Conservation (phyloP, 2,113 vertebrate genomes). For the Corythornis vintsioides region DNA sequence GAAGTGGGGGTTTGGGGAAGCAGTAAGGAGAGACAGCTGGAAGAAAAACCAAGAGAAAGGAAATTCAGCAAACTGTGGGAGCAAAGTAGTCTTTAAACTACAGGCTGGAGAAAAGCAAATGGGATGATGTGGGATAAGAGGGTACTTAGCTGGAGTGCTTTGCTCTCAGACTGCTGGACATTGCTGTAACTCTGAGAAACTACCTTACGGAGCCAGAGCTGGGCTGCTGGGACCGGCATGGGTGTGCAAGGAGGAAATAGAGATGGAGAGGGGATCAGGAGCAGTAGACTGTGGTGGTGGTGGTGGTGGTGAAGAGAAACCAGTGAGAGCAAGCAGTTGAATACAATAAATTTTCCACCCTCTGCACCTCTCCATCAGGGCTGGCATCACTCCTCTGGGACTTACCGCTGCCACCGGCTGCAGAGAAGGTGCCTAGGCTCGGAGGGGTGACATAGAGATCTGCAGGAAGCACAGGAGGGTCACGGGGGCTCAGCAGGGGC, state of each 20-base stretch:
- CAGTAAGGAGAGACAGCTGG: background rate
- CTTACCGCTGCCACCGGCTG: constrained; percentile 19
- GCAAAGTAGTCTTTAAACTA: background rate
- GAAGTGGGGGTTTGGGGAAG: background rate
- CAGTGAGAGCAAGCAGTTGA: background rate
- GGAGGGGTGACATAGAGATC: background rate
- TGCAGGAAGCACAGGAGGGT: background rate
- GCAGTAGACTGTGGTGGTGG: background rate
- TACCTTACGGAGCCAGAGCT: background rate
- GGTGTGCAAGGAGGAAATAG: background rate
- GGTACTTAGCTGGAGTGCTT: background rate
- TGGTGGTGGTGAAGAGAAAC: background rate
- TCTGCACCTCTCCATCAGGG: background rate
- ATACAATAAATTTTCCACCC: background rate
- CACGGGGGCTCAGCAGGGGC: fast-evolving
- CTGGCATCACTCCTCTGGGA: background rate
- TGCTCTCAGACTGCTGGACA: background rate
- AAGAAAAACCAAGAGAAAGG: background rate
- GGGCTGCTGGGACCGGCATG: fast-evolving
- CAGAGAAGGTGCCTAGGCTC: background rate
- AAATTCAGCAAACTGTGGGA: background rate
- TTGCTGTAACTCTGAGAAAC: background rate
- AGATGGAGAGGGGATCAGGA: background rate
- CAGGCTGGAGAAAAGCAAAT: background rate
- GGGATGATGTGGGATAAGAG: background rate